Conservation (phyloP, 2,797 vertebrate species). For the Phyllotis vaccarum region DNA sequence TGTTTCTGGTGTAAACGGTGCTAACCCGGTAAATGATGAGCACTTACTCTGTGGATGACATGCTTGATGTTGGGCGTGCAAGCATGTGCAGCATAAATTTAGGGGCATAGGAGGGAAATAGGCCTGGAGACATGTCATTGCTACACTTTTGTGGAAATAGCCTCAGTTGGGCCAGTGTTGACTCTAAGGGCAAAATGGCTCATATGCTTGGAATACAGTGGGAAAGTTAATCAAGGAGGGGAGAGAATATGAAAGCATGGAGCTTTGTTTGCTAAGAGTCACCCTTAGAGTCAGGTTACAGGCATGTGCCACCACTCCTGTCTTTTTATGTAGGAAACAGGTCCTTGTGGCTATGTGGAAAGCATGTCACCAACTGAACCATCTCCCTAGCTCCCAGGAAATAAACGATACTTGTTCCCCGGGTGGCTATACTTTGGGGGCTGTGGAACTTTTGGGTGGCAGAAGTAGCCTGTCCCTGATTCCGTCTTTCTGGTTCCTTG, state of each 20-base stretch:
- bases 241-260: neutral
- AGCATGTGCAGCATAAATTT: neutral
- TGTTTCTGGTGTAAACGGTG: conserved; percentile 38
- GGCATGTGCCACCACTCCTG: neutral
- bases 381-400: too few species aligned
- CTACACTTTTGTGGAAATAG: neutral
- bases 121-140: neutral
- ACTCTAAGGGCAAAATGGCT: neutral
- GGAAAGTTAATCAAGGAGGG: neutral
- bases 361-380: neutral
- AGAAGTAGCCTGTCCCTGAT: neutral
- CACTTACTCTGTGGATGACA: neutral
- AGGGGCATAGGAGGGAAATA: neutral
- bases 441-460: neutral
- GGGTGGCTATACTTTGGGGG: neutral
- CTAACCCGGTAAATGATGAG: conserved; percentile 8
- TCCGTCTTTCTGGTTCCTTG: neutral
- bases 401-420: neutral
- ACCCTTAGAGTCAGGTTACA: neutral
- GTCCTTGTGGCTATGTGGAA: neutral
- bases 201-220: neutral
- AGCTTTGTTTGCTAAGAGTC: neutral
- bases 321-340: neutral
- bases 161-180: neutral
- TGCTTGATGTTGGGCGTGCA: neutral